Evolutionary conservation across 1,140 invertebrate species (phyloP).

Genomic region (Penaeus japonicus): DNA sequence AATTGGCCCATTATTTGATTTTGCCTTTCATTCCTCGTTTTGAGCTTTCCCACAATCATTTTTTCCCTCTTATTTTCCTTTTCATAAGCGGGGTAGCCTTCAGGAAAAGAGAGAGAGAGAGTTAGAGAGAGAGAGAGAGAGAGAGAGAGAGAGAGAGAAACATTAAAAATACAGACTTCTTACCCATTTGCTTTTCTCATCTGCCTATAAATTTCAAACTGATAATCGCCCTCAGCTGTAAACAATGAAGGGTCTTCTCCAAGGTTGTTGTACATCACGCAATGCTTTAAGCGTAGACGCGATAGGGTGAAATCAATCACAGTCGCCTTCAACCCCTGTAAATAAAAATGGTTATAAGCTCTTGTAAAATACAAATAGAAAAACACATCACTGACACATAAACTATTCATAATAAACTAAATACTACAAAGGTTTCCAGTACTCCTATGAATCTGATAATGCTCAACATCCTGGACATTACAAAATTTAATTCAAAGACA

Average conservation of each 20-base stretch:
- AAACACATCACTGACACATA: background rate
- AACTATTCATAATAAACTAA: background rate
- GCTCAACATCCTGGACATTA: background rate
- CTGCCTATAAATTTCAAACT: constrained; percentile 91
- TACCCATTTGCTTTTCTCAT: constrained; percentile 80
- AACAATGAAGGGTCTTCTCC: constrained; percentile 82
- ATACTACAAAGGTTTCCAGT: background rate
- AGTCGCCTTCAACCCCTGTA: constrained; percentile 66
- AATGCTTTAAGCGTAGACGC: constrained; percentile 74
- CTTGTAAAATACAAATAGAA: background rate
- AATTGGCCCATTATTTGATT: too few species aligned
- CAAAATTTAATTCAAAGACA: too few species aligned
- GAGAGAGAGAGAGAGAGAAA: too few species aligned
- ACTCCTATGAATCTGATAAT: background rate
- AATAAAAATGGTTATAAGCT: constrained; percentile 37
- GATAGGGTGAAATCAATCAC: constrained; percentile 96
- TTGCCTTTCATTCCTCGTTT: too few species aligned
- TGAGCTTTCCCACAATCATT: too few species aligned
- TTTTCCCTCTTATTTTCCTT: too few species aligned
- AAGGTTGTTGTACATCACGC: constrained; percentile 82
- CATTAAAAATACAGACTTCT: constrained; percentile 43
- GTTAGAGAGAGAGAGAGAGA: too few species aligned
- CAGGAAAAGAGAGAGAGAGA: too few species aligned
- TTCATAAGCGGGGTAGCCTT: too few species aligned
- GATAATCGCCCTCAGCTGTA: constrained; percentile 82